Base-by-base conservation (phyloP, 2,797 vertebrate genomes). In the Sparus aurata region DNA sequence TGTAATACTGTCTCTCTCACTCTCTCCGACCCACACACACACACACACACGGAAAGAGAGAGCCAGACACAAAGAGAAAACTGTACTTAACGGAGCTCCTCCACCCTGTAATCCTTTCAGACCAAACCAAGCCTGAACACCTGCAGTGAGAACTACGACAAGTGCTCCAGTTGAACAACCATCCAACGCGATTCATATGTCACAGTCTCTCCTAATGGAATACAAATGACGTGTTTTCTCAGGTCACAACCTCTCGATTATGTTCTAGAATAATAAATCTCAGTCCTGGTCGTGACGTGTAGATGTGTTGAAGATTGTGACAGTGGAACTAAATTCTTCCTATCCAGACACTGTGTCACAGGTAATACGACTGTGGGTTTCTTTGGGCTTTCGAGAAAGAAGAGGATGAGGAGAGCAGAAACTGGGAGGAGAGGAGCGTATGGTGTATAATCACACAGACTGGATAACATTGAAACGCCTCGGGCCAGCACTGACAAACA, bases 401-500 rank as follows among this genome's bases (percentile, higher is more conserved):
- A 13, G 45, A 17, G 59, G 54, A 73, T 41, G 52, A 75, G 72
- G 25, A 54, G 25, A 67, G 49, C 60, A 79, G 65, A 76, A 75
- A 73, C 61, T 38, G 55, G 76, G 76, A 79, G 77, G 71, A 72
- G 72, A 73, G 71, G 43, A 79, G 79, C 4, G 46, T 82, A 79
- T 77, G 68, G 71, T 64, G 79, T 87, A 75, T 89, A 87, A 90
- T 90, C 87, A 89, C 85, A 81, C 77, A 66, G 73, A 69, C 81
- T 85, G 80, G 83, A 89, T 89, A 88, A 91, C 85, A 90, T 50
- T 89, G 85, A 89, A 83, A 82, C 85, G 88, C 91, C 88, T 77
- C n/a, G 13, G 91, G 91, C 84, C 89, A 86, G 80, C 80, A 55
- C 85, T 82, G 84, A 90, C 87, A 90, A 93, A 91, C 91, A 89